Base-by-base conservation (phyloP, 2,113 vertebrate genomes). In the Pomatorhinus ruficollis region DNA sequence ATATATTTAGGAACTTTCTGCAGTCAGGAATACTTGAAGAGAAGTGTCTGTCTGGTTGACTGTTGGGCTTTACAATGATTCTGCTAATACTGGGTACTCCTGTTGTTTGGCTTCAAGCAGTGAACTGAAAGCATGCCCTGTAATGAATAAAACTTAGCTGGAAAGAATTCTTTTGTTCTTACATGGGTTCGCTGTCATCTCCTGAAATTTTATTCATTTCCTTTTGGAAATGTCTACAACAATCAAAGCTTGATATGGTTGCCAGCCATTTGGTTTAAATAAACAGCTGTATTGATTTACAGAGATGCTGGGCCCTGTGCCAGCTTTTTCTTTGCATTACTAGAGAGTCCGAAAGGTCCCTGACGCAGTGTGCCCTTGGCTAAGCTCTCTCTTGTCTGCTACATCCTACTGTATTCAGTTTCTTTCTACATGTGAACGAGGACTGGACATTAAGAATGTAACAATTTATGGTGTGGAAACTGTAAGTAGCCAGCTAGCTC, bases 181-280 rank as follows among this genome's bases (percentile, higher is more conserved):
- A 94, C 85, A 68, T 90, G 87, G 63, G 54, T 89, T 87, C 76
- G 90, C 93, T 96, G 91, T 94, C 95, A 87, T 89, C 85, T 95
- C 93, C 88, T 86, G 91, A 89, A 93, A 90, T 78, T 90, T 86
- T 93, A 85, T 56, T 93, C 52, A 91, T 95, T 96, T 97, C 88
- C 93, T 89, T 93, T 96, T 95, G 91, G 88, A 94, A 91, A 92
- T 63, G 54, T 35, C 77, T 94, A 30, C 71, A 91, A 71, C 84
- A 95, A 54, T 87, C 70, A 71, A 83, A 84, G 78, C 45, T 77
- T 72, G 75, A 91, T 90, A 78, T 77, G 39, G 44, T 82, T 77
- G 66, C 89, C 93, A 93, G 91, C 54, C 92, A 83, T 95, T 95
- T 87, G 97, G 82, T 93, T 97, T 94, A 92, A 96, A 96, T 97